Base-by-base conservation (phyloP, 2,888 invertebrate genomes). In the Taphrorychus bicolor region DNA sequence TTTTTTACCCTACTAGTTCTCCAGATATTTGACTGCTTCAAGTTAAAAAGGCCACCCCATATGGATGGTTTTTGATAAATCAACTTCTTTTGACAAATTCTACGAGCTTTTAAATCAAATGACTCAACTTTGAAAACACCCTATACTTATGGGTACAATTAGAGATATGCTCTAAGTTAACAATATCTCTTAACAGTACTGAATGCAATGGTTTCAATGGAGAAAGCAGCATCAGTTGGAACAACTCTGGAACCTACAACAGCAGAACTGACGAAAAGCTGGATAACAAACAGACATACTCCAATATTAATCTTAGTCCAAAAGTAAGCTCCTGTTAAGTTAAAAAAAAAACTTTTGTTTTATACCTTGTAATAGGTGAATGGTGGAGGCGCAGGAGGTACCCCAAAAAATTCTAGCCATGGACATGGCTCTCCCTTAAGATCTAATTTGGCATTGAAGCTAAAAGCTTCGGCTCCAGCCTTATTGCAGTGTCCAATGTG, bases 341-440 rank as follows among this genome's bases (percentile, higher is more conserved):
- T 32, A 11, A 11, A 5, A 32, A 32, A 32, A 24, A 23, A 32
- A 16, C 9, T 49, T 65, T 51, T 45, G 51, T 59, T 45, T n/a
- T 67, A 14, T 17, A 32, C 17, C 9, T 56, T 48, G 70, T 73
- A 81, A 22, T 81, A 76, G 75, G 76, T 81, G 9, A 81, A 80
- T 72, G 80, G 82, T 41, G 82, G 82, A 57, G 80, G 82, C 63
- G 82, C 80, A n/a, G n/a, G n/a, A n/a, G n/a, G n/a, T n/a, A n/a
- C 81, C 74, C 79, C 80, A 53, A 78, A 79, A 60, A 78, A 80
- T 72, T 79, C 86, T 14, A 84, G 85, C 76, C 87, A 87, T 66
- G 90, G 91, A 32, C 90, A 91, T 79, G 91, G 91, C 22, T 91
- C 91, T 11, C 92, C 92, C 2, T 83, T 91, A 60, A 85, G 92